Conservation (phyloP, 2,113 vertebrate species). For the Pelusios castaneus region DNA sequence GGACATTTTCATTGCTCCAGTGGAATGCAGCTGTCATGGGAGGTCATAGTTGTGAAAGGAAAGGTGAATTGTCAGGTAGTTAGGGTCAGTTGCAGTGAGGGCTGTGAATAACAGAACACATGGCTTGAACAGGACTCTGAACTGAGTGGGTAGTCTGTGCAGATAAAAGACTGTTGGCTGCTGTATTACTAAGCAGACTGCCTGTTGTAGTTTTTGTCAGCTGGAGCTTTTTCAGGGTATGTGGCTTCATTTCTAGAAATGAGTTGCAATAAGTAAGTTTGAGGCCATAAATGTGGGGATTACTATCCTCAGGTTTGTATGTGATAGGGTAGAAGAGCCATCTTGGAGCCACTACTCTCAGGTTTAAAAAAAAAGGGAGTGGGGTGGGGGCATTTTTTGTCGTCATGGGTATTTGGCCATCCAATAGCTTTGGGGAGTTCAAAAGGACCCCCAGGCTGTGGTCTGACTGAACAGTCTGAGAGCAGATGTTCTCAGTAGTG, state of each 20-base stretch:
- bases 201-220: neutral
- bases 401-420: neutral
- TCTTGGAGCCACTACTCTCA: neutral
- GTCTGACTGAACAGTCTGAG: neutral
- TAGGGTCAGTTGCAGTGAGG: neutral
- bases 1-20: neutral
- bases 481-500: neutral
- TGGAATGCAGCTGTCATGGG: neutral
- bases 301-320: neutral
- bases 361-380: no score
- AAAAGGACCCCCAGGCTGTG: neutral
- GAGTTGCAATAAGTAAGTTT: neutral
- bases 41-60: neutral
- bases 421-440: neutral
- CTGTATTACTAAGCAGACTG: neutral
- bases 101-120: constrained; percentile 19
- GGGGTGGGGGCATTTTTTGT: neutral
- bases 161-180: neutral
- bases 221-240: neutral
- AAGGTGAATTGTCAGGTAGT: neutral
- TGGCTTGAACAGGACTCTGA: constrained; percentile 17
- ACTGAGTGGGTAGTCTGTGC: neutral
- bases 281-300: neutral
- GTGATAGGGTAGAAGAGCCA: neutral
- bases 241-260: neutral